phyloP scores from a whole-genome alignment of 2,113 vertebrate species.

The Sinocyclocheilus anshuiensis region DNA sequence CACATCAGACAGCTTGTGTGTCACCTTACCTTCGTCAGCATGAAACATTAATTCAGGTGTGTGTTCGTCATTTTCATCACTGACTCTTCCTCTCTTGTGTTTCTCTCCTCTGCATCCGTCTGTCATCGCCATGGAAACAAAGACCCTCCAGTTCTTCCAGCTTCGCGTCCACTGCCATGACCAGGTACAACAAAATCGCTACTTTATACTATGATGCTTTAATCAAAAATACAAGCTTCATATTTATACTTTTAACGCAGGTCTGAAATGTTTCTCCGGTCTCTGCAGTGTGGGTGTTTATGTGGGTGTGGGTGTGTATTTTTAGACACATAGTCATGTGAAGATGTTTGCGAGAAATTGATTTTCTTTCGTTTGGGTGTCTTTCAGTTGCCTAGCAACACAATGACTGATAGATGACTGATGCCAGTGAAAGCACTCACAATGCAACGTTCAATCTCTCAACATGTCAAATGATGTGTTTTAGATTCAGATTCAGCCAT shows the following conservation, averaged over 20 bases:
- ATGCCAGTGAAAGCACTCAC: background rate
- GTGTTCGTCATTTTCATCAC: background rate
- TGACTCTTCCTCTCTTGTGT: slow-evolving; percentile 35
- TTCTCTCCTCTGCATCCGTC: slow-evolving; percentile 31
- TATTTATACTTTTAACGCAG: background rate
- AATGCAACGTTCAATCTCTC: background rate
- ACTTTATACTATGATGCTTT: background rate
- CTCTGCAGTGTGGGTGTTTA: background rate
- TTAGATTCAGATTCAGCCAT: background rate
- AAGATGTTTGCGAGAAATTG: background rate
- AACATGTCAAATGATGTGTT: background rate
- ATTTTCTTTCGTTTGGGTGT: slow-evolving; percentile 21
- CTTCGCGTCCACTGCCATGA: slow-evolving; percentile 69
- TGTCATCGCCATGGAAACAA: slow-evolving; percentile 47
- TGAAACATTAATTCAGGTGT: slow-evolving; percentile 72
- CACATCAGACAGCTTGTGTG: slow-evolving; percentile 58
- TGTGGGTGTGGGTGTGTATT: background rate
- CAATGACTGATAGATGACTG: background rate
- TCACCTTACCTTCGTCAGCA: slow-evolving; percentile 67
- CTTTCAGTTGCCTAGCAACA: slow-evolving; percentile 29
- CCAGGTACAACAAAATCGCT: slow-evolving; percentile 64
- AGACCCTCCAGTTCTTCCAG: slow-evolving; percentile 79
- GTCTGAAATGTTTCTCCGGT: background rate
- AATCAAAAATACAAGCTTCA: background rate
- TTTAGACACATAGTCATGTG: slow-evolving; percentile 1